Conservation (phyloP, 2,888 invertebrate genomes). For the Aleiodes leptofemur region DNA sequence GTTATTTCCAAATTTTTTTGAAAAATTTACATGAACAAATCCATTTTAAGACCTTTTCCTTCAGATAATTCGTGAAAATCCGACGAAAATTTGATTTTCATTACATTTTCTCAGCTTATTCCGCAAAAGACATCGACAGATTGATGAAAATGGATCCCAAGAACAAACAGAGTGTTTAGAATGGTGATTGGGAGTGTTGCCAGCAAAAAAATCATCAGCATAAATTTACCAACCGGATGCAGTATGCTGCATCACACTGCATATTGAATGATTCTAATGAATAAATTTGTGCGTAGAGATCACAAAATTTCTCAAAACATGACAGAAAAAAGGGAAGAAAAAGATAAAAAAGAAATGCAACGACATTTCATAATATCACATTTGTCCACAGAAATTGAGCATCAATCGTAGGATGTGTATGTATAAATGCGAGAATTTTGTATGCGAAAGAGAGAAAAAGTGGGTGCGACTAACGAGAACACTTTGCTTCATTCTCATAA, state of each 20-base stretch:
- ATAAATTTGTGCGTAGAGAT: too few species aligned
- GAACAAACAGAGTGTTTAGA: too few species aligned
- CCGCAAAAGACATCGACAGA: neutral
- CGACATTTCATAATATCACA: too few species aligned
- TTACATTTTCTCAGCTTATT: neutral
- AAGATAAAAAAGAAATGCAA: too few species aligned
- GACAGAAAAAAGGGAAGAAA: too few species aligned
- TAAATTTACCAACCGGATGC: conserved; percentile 17
- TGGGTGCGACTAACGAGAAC: conserved; percentile 43
- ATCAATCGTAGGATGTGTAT: neutral
- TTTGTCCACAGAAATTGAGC: too few species aligned
- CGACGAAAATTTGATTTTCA: neutral
- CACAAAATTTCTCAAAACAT: too few species aligned
- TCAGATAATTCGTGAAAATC: neutral
- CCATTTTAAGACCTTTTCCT: too few species aligned
- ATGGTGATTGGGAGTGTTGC: conserved; percentile 17
- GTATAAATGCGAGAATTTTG: conserved; percentile 17
- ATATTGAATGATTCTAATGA: too few species aligned
- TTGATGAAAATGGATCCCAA: neutral
- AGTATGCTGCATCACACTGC: too few species aligned
- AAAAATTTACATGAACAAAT: too few species aligned
- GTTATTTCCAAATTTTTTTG: too few species aligned
- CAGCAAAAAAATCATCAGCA: conserved; percentile 19
- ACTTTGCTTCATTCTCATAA: conserved; percentile 45
- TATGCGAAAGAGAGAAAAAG: conserved; percentile 34